Conservation (phyloP, 2,113 vertebrate genomes). For the Forbesichthys papilliferus region DNA sequence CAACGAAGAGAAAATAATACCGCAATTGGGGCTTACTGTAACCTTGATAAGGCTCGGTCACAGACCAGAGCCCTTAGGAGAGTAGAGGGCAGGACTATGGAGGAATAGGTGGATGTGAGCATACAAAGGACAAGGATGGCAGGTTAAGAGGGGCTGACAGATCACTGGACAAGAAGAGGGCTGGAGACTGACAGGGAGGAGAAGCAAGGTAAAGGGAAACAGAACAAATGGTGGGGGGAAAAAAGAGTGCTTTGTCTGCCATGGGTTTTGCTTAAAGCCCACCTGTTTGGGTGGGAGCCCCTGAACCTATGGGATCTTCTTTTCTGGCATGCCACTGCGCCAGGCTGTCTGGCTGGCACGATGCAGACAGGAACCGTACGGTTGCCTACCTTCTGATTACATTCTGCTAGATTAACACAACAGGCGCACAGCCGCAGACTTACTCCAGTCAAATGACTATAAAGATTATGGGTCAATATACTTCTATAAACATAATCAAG, state of each 20-base stretch:
- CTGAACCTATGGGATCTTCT: slow-evolving; percentile 18
- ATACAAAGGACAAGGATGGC: slow-evolving; percentile 22
- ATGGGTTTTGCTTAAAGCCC: slow-evolving; percentile 32
- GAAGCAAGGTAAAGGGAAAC: slow-evolving; percentile 22
- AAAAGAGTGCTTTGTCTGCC: slow-evolving; percentile 51
- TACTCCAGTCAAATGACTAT: slow-evolving; percentile 16
- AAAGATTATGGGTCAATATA: slow-evolving; percentile 14
- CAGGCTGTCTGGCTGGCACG: slow-evolving; percentile 30
- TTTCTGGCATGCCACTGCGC: slow-evolving; percentile 9
- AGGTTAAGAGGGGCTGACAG: slow-evolving; percentile 18
- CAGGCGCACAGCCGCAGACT: slow-evolving; percentile 12
- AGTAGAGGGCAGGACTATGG: slow-evolving; percentile 30
- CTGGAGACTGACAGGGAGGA: slow-evolving; percentile 2
- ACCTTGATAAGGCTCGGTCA: slow-evolving; percentile 56
- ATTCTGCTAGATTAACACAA: not conserved
- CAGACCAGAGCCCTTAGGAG: slow-evolving; percentile 21
- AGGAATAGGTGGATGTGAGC: slow-evolving; percentile 24
- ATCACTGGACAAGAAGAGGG: slow-evolving; percentile 1
- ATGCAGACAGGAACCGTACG: not conserved
- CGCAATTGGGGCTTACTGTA: slow-evolving; percentile 60
- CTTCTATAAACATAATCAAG: slow-evolving; percentile 18
- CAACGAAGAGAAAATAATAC: slow-evolving; percentile 54
- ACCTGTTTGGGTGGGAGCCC: slow-evolving; percentile 38
- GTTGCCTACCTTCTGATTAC: slow-evolving; percentile 13
- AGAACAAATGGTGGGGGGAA: slow-evolving; percentile 43